Conservation (phyloP, 2,888 invertebrate genomes). For the Abscondita cerata region DNA sequence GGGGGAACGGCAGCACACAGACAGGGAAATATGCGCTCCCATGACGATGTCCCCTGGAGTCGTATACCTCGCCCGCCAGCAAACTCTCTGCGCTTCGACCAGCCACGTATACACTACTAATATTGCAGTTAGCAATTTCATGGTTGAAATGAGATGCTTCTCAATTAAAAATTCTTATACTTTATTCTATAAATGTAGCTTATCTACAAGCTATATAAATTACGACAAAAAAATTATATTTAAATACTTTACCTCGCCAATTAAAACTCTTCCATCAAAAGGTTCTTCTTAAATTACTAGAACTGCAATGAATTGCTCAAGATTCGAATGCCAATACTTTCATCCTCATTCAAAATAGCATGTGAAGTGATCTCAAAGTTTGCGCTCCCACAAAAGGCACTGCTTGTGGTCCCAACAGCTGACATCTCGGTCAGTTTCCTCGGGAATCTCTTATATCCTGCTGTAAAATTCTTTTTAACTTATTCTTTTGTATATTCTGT, state of each 20-base stretch:
- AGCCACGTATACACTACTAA: conserved; percentile 50
- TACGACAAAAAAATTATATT: background rate
- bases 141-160: conserved; percentile 40
- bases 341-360: conserved; percentile 32
- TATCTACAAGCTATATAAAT: conserved; percentile 1
- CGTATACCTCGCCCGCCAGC: conserved; percentile 52
- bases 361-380: conserved; percentile 36
- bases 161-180: conserved; percentile 32
- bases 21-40: conserved; percentile 56
- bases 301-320: conserved; percentile 10
- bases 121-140: conserved; percentile 47
- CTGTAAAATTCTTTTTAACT: conserved; percentile 13
- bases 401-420: conserved; percentile 34
- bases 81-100: conserved; percentile 46
- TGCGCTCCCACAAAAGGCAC: conserved; percentile 32
- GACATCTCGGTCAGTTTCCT: conserved; percentile 36
- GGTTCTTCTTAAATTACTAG: background rate
- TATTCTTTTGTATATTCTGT: conserved; percentile 5
- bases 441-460: conserved; percentile 17
- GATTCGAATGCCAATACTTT: conserved; percentile 31
- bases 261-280: background rate
- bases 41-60: conserved; percentile 52
- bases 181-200: conserved; percentile 1
- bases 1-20: conserved; percentile 49
- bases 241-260: background rate